These are phyloP conservation scores for Aurelia coerulea DNA, from an alignment of 30 jellyfish, hydroid and myxozoan species.

Conservation along the genomic window DNA sequence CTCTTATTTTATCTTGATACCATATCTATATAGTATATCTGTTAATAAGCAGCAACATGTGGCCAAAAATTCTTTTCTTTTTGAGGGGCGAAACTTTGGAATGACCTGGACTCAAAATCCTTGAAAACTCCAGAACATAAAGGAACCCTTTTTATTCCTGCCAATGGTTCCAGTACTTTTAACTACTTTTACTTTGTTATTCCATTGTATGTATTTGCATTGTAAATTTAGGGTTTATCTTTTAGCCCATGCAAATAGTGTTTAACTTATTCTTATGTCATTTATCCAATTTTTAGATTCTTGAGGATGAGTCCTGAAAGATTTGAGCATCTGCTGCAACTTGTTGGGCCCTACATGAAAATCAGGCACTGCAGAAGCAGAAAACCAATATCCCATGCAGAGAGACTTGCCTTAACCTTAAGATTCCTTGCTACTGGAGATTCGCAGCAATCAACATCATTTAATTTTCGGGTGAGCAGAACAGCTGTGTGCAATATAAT, in stretches of 20 bases:
- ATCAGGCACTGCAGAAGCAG: constrained; percentile 42
- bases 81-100: no score
- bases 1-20: no score
- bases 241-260: neutral
- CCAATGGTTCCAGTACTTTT: no score
- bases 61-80: no score
- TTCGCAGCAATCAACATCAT: constrained; percentile 3
- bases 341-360: constrained; percentile 30
- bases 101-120: no score
- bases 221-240: neutral
- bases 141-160: no score
- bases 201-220: neutral
- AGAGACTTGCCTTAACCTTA: constrained; percentile 43
- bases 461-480: constrained; percentile 8
- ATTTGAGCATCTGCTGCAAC: constrained; percentile 34
- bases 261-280: neutral
- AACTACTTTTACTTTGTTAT: no score
- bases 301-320: constrained; percentile 47
- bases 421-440: constrained; percentile 46
- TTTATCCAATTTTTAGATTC: neutral
- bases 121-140: no score
- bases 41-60: no score
- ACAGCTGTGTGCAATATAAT: neutral
- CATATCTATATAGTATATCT: no score
- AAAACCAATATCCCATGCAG: constrained; percentile 21